Percentiles rank a stretch among this genome's conserved stretches.
Evolutionary conservation across 2,888 invertebrate species (phyloP).

Genomic region (Odiellus spinosus): DNA sequence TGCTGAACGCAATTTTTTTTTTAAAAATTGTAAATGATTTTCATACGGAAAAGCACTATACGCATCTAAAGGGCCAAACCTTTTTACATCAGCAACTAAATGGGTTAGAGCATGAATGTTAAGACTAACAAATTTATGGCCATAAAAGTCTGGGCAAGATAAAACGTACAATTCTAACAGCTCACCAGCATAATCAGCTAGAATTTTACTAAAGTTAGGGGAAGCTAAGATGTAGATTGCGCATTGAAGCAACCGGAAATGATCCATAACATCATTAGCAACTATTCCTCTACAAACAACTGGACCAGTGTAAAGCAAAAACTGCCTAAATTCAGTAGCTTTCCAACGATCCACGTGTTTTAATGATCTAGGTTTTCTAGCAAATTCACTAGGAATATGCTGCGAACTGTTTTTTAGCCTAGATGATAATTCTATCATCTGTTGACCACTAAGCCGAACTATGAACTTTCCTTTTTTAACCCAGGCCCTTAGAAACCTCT

Average conservation of each 20-base stretch:
- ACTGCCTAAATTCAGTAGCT: conserved; percentile 23
- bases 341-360: conserved; percentile 22
- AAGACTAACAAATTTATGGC: background rate
- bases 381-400: conserved; percentile 9
- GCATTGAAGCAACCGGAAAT: conserved; percentile 16
- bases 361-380: conserved; percentile 21
- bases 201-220: too few relatives aligned
- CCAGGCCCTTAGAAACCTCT: conserved; percentile 3
- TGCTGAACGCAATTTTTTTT: background rate
- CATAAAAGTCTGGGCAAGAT: background rate
- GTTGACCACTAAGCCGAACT: too few relatives aligned
- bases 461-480: background rate
- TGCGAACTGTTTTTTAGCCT: background rate
- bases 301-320: conserved; percentile 24
- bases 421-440: too few relatives aligned
- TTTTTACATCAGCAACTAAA: background rate
- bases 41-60: conserved; percentile 3
- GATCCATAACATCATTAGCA: conserved; percentile 13
- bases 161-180: background rate
- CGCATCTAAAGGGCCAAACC: background rate
- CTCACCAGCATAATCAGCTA: too few relatives aligned
- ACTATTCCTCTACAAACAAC: conserved; percentile 19
- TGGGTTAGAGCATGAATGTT: conserved; percentile 1
- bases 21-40: conserved; percentile 1
- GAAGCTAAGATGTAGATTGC: too few relatives aligned